Percentiles rank a stretch among this genome's conserved stretches.
These are phyloP conservation scores for Netelia inedita DNA, from an alignment of 2,888 invertebrate species.

Conservation along the genomic window DNA sequence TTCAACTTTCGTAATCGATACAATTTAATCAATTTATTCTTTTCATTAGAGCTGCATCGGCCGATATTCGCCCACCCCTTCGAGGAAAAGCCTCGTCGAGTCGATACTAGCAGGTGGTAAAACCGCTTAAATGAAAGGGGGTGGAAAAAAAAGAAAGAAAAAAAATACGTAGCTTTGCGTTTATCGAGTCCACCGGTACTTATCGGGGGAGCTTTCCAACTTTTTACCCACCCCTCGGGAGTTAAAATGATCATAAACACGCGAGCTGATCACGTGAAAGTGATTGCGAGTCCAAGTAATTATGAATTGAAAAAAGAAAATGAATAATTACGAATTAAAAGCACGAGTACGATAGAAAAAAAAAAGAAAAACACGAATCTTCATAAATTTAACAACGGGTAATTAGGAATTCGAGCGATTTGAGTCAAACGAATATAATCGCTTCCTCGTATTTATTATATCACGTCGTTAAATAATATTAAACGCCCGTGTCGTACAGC, in stretches of 20 bases:
- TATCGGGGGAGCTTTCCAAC: conserved; percentile 29
- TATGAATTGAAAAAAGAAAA: conserved; percentile 17
- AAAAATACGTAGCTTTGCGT: background rate
- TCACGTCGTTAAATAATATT: conserved; percentile 7
- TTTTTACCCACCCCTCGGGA: conserved; percentile 13
- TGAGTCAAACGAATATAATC: background rate
- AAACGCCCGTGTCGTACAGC: conserved; percentile 9
- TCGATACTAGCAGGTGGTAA: background rate
- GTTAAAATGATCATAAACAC: conserved; percentile 25
- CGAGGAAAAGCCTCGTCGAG: background rate
- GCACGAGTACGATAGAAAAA: background rate
- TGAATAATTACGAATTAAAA: background rate
- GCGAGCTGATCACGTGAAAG: conserved; percentile 20
- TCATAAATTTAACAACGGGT: background rate
- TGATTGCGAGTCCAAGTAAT: conserved; percentile 14
- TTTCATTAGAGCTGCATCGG: no score
- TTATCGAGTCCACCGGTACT: conserved; percentile 23
- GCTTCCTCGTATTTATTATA: conserved; percentile 14
- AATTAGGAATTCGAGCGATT: background rate
- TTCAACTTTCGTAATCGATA: no score
- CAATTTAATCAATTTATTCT: no score
- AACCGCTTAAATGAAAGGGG: background rate
- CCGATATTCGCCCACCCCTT: no score
- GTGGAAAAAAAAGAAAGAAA: no score
- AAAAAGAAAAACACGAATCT: background rate